phyloP scores from a whole-genome alignment of 1,140 invertebrate species.

The Drosophila bocqueti region DNA sequence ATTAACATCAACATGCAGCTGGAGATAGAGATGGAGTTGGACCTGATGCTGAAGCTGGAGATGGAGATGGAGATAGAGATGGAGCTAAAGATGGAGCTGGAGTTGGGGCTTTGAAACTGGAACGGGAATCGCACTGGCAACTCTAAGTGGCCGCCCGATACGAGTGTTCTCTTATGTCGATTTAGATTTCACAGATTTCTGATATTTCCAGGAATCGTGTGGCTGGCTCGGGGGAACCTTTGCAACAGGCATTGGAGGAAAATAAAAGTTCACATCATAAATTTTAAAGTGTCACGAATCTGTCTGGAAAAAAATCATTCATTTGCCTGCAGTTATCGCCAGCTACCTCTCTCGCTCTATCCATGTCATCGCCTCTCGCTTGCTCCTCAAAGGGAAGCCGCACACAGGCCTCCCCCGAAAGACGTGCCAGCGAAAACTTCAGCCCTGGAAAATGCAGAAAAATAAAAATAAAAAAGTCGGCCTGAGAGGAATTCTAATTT shows the following conservation, averaged over 20 bases:
- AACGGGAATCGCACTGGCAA: constrained; percentile 50
- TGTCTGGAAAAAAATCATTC: constrained; percentile 79
- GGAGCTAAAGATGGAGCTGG: constrained; percentile 21
- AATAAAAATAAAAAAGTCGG: constrained; percentile 15
- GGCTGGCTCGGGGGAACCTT: constrained; percentile 48
- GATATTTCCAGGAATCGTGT: constrained; percentile 79
- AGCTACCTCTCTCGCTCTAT: constrained; percentile 33
- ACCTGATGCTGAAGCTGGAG: constrained; percentile 6
- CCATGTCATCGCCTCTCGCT: constrained; percentile 25
- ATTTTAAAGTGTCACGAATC: constrained; percentile 83
- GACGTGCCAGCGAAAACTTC: constrained; percentile 54
- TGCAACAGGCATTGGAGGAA: constrained; percentile 34
- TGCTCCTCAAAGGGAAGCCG: constrained; percentile 74
- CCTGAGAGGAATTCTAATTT: constrained; percentile 71
- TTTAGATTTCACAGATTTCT: constrained; percentile 81
- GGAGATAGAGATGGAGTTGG: constrained; percentile 47
- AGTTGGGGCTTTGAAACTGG: constrained; percentile 19
- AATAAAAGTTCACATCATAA: constrained; percentile 83
- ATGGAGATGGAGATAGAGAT: constrained; percentile 14
- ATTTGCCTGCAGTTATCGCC: constrained; percentile 67
- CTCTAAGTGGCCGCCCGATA: constrained; percentile 61
- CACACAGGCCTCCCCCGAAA: constrained; percentile 46
- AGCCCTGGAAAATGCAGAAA: constrained; percentile 30
- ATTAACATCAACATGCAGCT: constrained; percentile 83
- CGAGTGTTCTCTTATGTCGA: constrained; percentile 71